phyloP scores from a whole-genome alignment of 2,888 invertebrate genomes.

The Oxyteleia sp. region DNA sequence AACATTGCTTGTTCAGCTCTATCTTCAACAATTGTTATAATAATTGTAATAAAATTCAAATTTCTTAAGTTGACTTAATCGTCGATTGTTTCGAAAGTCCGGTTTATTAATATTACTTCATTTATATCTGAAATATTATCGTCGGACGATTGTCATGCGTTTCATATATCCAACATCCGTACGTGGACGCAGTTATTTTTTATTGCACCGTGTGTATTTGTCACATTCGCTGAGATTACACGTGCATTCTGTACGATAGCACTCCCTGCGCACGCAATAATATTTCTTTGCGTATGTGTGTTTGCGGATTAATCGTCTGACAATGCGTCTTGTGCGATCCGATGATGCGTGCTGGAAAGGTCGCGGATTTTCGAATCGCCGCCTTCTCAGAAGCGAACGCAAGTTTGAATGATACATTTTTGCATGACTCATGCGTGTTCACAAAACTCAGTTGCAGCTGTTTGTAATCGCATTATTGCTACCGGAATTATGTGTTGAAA shows the following conservation, averaged over 20 bases:
- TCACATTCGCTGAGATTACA: not conserved
- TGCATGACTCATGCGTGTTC: conserved; percentile 11
- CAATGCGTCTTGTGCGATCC: conserved; percentile 19
- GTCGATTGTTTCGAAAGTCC: too few species aligned
- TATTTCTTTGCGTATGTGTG: conserved; percentile 6
- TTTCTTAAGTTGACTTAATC: too few species aligned
- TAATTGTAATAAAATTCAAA: too few species aligned
- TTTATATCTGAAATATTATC: too few species aligned
- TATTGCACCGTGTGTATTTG: not conserved
- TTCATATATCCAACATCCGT: too few species aligned
- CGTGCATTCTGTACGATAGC: conserved; percentile 11
- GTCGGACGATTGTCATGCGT: too few species aligned
- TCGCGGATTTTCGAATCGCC: conserved; percentile 10
- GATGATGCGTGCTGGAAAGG: conserved; percentile 9
- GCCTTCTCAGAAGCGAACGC: conserved; percentile 6
- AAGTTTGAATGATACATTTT: conserved; percentile 13
- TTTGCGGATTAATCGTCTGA: conserved; percentile 47
- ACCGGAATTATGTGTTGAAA: conserved; percentile 45
- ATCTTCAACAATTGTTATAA: too few species aligned
- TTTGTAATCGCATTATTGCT: conserved; percentile 30
- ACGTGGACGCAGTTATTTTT: too few species aligned
- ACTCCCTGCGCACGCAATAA: conserved; percentile 13
- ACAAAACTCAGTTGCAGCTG: conserved; percentile 8
- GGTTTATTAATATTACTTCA: too few species aligned
- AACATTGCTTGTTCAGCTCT: too few species aligned